phyloP scores from a whole-genome alignment of 35 echinoderm and acorn worm species.

The Diadema setosum region DNA sequence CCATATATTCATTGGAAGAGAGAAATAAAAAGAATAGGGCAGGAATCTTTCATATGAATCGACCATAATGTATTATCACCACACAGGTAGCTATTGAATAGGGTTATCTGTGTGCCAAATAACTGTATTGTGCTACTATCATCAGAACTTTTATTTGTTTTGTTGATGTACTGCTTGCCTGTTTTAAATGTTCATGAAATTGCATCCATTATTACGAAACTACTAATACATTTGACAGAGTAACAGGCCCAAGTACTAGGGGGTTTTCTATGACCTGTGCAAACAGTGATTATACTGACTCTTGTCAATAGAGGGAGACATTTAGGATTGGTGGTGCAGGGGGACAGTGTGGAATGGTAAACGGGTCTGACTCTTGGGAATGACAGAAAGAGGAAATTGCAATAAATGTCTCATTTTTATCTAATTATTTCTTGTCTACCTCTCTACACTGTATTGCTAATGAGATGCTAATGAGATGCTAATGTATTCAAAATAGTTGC shows the following conservation, averaged over 20 bases:
- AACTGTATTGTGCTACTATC: too few species aligned
- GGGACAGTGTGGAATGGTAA: background rate
- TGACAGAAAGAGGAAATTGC: background rate
- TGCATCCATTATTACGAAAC: background rate
- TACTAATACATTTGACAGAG: background rate
- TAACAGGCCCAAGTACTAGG: background rate
- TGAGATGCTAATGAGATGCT: background rate
- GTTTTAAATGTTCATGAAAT: too few species aligned
- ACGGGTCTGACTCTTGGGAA: background rate
- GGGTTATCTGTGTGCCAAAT: too few species aligned
- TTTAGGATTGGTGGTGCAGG: background rate
- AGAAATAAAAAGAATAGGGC: too few species aligned
- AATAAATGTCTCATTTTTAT: background rate
- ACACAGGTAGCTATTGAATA: too few species aligned
- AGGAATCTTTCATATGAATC: too few species aligned
- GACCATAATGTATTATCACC: too few species aligned
- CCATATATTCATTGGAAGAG: too few species aligned
- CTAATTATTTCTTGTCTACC: slow-evolving; percentile 1
- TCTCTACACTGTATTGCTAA: background rate
- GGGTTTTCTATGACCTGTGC: background rate
- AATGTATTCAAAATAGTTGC: slow-evolving; percentile 9
- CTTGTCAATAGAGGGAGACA: background rate
- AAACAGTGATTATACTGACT: background rate
- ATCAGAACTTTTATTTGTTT: too few species aligned
- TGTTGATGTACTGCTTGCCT: too few species aligned